Base-by-base conservation (phyloP, 2,888 invertebrate species). In the Patella caerulea region DNA sequence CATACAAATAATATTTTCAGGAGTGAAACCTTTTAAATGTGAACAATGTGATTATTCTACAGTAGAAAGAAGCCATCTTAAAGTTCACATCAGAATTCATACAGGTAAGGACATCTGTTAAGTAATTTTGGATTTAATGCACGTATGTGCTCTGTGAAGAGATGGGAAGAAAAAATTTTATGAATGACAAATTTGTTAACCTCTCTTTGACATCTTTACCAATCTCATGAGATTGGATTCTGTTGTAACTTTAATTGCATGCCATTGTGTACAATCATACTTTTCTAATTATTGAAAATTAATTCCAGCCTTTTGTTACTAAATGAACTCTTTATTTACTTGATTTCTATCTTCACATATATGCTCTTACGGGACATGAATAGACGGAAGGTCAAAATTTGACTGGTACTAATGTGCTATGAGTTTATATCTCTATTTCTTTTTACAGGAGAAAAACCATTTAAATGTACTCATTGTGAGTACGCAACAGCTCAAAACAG, bases 401-500 rank as follows among this genome's bases (percentile, higher is more conserved):
- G 45, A 45, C 45, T 45, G 9, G 45, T 45, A 45, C 9, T 45
- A 45, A 45, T 45, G 45, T 45, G 9, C 45, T 45, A 45, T 5
- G 9, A 45, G 45, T 45, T 45, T 45, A 9, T 45, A 9, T 45
- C n/a, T 65, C 4, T 75, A 5, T 65, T 29, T 12, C 55, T 73
- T 72, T 17, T 82, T 83, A 0, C 81, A 91, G 92, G 92, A 54
- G 92, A 92, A 80, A 91, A 91, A 78, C 92, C 92, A 12, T 92
- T 89, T 82, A 89, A 90, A 74, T 92, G 92, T 79, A 87, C 87
- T 19, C 87, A 85, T 83, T 92, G 92, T 83, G 89, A 90, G 73
- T 92, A 92, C 85, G 91, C 91, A 45, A 91, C 91, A 5, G 91
- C 92, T 12, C 92, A 92, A 83, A 92, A 91, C 84, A 89, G 90